Percentiles rank a stretch among this genome's conserved stretches.
phyloP scores from a whole-genome alignment of 2,888 invertebrate genomes.

The Xiphydria camelus region DNA sequence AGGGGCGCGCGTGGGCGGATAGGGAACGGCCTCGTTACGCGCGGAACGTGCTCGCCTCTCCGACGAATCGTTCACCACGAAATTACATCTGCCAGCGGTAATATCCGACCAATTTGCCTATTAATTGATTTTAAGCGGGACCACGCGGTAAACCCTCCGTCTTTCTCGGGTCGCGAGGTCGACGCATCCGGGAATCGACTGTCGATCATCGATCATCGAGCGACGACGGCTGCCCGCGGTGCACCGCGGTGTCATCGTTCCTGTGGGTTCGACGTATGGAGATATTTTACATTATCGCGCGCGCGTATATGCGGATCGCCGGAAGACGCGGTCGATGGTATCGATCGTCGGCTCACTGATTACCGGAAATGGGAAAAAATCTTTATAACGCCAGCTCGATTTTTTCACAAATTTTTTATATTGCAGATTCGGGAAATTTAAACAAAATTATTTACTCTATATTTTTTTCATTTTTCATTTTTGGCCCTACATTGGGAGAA shows the following conservation, averaged over 20 bases:
- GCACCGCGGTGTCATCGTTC: slow-evolving; percentile 3
- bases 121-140: slow-evolving; percentile 37
- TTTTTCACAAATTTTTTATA: too few species aligned
- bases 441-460: too few species aligned
- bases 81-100: slow-evolving; percentile 21
- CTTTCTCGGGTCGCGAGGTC: slow-evolving; percentile 6
- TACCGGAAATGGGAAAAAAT: too few species aligned
- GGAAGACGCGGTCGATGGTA: too few species aligned
- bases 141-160: neutral
- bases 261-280: neutral
- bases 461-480: too few species aligned
- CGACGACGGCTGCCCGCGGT: slow-evolving; percentile 16
- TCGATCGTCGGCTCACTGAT: too few species aligned
- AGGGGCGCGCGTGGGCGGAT: slow-evolving; percentile 28
- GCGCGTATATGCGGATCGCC: too few species aligned
- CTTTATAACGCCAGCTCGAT: too few species aligned
- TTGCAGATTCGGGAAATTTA: too few species aligned
- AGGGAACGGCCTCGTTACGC: slow-evolving; percentile 30
- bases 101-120: slow-evolving; percentile 39
- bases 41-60: slow-evolving; percentile 1
- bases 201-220: slow-evolving; percentile 14
- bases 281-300: too few species aligned
- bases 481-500: too few species aligned
- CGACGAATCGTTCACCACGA: slow-evolving; percentile 14
- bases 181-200: slow-evolving; percentile 4